Evolutionary conservation across 2,113 vertebrate genomes (phyloP).

Genomic region (Vombatus ursinus): DNA sequence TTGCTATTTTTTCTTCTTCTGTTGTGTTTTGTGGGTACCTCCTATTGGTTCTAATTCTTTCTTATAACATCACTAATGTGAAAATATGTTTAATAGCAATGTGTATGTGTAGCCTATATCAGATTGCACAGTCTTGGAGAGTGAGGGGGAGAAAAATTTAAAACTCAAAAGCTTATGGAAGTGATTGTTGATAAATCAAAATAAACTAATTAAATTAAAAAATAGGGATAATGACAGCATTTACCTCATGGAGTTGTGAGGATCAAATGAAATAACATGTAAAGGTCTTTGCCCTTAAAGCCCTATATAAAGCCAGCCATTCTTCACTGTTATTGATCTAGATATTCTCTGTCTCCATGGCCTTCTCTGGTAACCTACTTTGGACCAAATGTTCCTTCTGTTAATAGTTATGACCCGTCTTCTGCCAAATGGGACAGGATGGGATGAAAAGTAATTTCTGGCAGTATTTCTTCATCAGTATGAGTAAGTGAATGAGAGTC

Average conservation of each 20-base stretch:
- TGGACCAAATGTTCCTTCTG: slow-evolving; percentile 14
- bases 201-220: background rate
- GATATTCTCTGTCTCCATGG: background rate
- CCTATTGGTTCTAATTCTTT: too few species aligned
- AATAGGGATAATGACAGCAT: background rate
- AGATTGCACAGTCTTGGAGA: too few species aligned
- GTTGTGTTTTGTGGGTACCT: too few species aligned
- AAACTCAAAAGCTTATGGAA: too few species aligned
- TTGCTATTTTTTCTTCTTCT: too few species aligned
- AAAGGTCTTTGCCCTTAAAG: background rate
- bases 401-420: background rate
- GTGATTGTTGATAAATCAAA: too few species aligned
- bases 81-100: too few species aligned
- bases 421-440: slow-evolving; percentile 17
- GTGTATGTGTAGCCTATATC: too few species aligned
- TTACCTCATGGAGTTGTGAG: background rate
- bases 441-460: background rate
- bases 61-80: too few species aligned
- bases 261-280: background rate
- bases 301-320: background rate
- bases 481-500: background rate
- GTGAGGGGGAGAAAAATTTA: too few species aligned
- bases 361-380: background rate
- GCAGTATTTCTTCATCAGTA: background rate
- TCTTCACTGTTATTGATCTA: background rate